Base-by-base conservation (phyloP, 1,140 invertebrate genomes). In the Heliconius melpomene region DNA sequence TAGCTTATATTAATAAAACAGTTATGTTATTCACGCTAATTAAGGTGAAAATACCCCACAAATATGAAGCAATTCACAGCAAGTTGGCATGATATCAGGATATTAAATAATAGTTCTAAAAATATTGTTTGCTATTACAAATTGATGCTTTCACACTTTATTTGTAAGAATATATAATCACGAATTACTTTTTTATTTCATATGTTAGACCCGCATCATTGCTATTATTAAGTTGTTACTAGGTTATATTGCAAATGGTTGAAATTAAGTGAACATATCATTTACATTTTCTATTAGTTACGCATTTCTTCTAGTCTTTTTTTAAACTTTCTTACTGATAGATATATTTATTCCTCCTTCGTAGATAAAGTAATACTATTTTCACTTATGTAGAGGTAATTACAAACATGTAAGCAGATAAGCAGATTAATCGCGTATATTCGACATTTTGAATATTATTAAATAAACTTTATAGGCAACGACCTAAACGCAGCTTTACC, bases 131-230 rank as follows among this genome's bases (percentile, higher is more conserved):
- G 77, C 57, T 60, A 79, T 78, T 72, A 77, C 23, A 36, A 79
- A 83, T 83, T 81, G 38, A 79, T 79, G 72, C 52, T 78, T 82
- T 83, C 79, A 83, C 82, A 83, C 74, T 77, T 16, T 29, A 81
- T 81, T 54, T 36, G 23, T 46, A 13, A 79, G 66, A 75, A 36
- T 74, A 38, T 66, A 29, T 57, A 29, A 74, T 77, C 60, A 74
- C 74, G 74, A 77, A 52, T 71, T 54, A 71, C 73, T 50, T 54
- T 50, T 54, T 57, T 9, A 57, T 11, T 57, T 57, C n/a, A 3
- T 57, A 57, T 57, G 8, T 57, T 57, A 23, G n/a, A 23, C 9
- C 7, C 54, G 7, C 9, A 26, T 66, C 60, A 16, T 16, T 29
- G 9, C 13, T 26, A 1, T 7, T 13, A 29, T 66, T 66, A 29